Evolutionary conservation across 2,888 invertebrate genomes (phyloP).

Genomic region (Protula sp.): DNA sequence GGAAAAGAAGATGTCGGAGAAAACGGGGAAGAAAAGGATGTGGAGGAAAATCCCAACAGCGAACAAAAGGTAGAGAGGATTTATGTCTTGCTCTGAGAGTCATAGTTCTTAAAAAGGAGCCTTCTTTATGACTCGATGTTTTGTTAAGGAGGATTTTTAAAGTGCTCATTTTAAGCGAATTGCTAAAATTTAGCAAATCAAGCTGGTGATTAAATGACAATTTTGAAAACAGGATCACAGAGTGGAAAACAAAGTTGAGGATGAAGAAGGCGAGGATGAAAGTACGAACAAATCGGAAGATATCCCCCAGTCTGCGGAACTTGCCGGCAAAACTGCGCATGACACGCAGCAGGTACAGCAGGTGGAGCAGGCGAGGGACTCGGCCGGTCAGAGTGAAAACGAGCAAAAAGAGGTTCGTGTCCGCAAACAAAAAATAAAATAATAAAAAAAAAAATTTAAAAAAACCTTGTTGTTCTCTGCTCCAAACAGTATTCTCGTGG

Average conservation of each 20-base stretch:
- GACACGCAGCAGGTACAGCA: constrained; percentile 27
- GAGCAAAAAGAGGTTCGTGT: constrained; percentile 33
- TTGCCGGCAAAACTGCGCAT: constrained; percentile 34
- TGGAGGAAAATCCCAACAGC: no score
- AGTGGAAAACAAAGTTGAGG: no score
- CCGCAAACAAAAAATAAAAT: background rate
- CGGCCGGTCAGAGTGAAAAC: constrained; percentile 31
- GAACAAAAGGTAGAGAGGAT: no score
- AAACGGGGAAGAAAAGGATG: background rate
- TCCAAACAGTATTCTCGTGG: no score
- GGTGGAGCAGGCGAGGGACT: constrained; percentile 33
- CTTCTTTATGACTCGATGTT: no score
- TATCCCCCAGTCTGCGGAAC: constrained; percentile 26
- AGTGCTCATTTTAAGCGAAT: no score
- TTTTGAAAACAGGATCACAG: no score
- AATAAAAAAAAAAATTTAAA: background rate
- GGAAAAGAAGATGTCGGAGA: background rate
- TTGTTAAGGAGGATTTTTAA: no score
- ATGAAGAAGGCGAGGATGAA: background rate
- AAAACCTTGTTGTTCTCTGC: background rate
- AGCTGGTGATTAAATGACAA: no score
- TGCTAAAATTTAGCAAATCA: no score
- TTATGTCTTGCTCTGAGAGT: no score
- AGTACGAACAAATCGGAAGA: background rate
- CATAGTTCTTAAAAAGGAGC: no score